Base-by-base conservation (phyloP, 2,888 invertebrate species). In the Dicranocentrus wangi region DNA sequence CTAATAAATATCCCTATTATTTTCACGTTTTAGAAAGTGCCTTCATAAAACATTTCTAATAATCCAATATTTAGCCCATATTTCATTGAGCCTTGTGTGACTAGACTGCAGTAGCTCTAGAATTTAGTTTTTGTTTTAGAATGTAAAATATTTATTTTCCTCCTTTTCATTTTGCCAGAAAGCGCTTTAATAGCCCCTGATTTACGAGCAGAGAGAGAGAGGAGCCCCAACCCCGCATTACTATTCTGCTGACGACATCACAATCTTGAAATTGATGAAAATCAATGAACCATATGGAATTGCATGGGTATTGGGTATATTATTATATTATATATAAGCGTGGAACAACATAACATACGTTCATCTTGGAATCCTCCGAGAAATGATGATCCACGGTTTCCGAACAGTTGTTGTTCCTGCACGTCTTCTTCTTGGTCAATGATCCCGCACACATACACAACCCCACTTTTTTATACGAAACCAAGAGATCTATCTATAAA, bases 341-440 rank as follows among this genome's bases (percentile, higher is more conserved):
- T 28, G 1, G 28, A 63, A 5, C 15, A 25, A 28, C n/a, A 8
- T 42, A 63, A 71, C 78, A 78, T 78, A 78, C 78, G 78, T 78
- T 78, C 78, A 78, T 78, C 65, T 70, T 70, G 65, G 65, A 78
- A 55, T 70, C 78, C 78, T 78, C 71, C 65, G 70, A 70, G 78
- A 65, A 78, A 65, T 55, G 71, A 70, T 78, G 63, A n/a, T n/a
- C n/a, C 66, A 63, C 70, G 78, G 70, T 71, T 78, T 78, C 78
- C 55, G 78, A 78, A 23, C 70, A 55, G 78, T 78, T 78, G 71
- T 78, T 77, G 55, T 27, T 69, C 19, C 39, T 28, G 63, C 78
- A 78, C 70, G 65, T 65, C 63, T 60, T 63, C 53, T 61, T 68
- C 32, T 47, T 78, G 78, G 78, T 71, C 78, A 78, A 78, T 78